Conservation (phyloP, 1,140 invertebrate species). For the Leptonema lineaticorne region DNA sequence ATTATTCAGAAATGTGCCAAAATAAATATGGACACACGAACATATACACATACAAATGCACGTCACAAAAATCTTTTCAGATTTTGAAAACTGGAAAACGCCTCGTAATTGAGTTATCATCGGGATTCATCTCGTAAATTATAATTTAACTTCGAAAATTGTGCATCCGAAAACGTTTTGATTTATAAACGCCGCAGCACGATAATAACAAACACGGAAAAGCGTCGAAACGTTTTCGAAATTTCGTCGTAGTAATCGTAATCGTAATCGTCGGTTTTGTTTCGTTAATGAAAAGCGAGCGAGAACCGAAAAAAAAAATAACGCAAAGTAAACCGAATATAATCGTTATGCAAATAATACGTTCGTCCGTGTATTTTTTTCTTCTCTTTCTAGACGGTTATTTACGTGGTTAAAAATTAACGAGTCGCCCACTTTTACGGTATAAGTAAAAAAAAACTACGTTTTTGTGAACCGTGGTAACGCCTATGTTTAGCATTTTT, state of each 20-base stretch:
- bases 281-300: not conserved
- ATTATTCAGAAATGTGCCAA: too few species aligned
- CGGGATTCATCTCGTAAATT: slow-evolving; percentile 2
- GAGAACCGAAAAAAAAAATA: too few species aligned
- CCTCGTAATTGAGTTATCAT: slow-evolving; percentile 4
- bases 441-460: too few species aligned
- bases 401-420: not conserved
- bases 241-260: too few species aligned
- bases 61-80: too few species aligned
- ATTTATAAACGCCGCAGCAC: not conserved
- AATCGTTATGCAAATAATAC: not conserved
- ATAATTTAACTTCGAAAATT: not conserved
- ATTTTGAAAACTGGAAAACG: not conserved
- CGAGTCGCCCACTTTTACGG: not conserved
- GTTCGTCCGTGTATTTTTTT: not conserved
- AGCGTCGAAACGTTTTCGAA: not conserved
- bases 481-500: too few species aligned
- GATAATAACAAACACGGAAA: slow-evolving; percentile 6
- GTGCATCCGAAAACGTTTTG: not conserved
- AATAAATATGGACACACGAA: too few species aligned
- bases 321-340: too few species aligned
- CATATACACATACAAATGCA: too few species aligned
- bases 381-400: not conserved
- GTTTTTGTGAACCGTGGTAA: too few species aligned
- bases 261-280: not conserved